Evolutionary conservation across 1,140 invertebrate genomes (phyloP).

Genomic region (Condylostylus longicornis): DNA sequence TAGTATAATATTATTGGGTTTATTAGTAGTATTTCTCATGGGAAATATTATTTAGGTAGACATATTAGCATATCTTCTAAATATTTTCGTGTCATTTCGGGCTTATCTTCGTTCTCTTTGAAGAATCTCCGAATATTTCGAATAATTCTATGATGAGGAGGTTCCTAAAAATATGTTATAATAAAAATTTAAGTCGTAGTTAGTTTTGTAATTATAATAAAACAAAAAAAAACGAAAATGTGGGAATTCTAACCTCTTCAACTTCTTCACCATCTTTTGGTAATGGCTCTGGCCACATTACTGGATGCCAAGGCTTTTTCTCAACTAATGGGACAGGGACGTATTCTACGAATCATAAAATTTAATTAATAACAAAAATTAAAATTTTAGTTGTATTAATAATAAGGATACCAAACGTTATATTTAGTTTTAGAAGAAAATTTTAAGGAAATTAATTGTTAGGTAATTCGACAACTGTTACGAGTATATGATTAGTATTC

Average conservation of each 20-base stretch:
- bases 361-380: constrained; percentile 13
- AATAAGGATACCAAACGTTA: neutral
- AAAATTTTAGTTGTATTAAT: neutral
- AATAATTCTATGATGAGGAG: constrained; percentile 31
- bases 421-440: neutral
- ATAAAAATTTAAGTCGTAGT: neutral
- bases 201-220: neutral
- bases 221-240: neutral
- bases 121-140: constrained; percentile 30
- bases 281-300: constrained; percentile 30
- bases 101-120: constrained; percentile 27
- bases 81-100: constrained; percentile 22
- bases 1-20: too few relatives aligned
- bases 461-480: too few relatives aligned
- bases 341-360: constrained; percentile 31
- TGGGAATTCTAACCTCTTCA: constrained; percentile 29
- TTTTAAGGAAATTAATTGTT: too few relatives aligned
- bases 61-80: constrained; percentile 30
- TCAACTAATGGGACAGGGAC: constrained; percentile 31
- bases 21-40: too few relatives aligned
- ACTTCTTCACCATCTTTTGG: constrained; percentile 27
- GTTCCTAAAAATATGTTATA: constrained; percentile 20
- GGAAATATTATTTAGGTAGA: too few relatives aligned
- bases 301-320: constrained; percentile 31
- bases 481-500: neutral